Conservation (phyloP, 2,113 vertebrate genomes). For the Tringa solitaria region DNA sequence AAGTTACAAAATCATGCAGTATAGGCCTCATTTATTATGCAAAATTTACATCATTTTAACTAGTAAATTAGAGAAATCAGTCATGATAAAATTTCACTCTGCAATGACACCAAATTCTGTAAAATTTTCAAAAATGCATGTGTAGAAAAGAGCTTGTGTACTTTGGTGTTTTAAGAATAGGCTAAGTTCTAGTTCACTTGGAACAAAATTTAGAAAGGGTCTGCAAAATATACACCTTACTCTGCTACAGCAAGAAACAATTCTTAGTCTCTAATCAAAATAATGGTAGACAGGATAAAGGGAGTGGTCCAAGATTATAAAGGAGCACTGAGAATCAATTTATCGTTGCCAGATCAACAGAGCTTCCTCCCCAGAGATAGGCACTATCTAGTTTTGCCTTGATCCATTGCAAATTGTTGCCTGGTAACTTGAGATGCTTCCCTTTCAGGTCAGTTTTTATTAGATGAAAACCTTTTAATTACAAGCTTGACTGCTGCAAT, state of each 20-base stretch:
- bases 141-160: not conserved
- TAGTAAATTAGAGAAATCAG: not conserved
- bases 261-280: not conserved
- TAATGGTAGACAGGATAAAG: not conserved
- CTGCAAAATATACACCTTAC: not conserved
- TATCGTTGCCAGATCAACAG: constrained; percentile 21
- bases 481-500: not conserved
- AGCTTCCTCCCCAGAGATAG: constrained; percentile 23
- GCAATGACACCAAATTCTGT: not conserved
- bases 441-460: constrained; percentile 35
- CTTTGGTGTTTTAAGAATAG: not conserved
- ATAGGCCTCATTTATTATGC: not conserved
- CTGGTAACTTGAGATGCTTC: constrained; percentile 23
- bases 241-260: not conserved
- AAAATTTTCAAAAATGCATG: not conserved
- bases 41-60: not conserved
- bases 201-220: not conserved
- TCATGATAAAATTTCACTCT: not conserved
- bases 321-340: not conserved
- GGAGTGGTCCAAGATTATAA: constrained; percentile 2
- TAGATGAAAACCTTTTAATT: constrained; percentile 41
- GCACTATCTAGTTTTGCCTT: constrained; percentile 32
- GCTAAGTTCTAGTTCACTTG: not conserved
- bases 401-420: constrained; percentile 35
- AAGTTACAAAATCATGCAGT: not conserved